Conservation (phyloP, 1,140 invertebrate species). For the Dendrolimus kikuchii region DNA sequence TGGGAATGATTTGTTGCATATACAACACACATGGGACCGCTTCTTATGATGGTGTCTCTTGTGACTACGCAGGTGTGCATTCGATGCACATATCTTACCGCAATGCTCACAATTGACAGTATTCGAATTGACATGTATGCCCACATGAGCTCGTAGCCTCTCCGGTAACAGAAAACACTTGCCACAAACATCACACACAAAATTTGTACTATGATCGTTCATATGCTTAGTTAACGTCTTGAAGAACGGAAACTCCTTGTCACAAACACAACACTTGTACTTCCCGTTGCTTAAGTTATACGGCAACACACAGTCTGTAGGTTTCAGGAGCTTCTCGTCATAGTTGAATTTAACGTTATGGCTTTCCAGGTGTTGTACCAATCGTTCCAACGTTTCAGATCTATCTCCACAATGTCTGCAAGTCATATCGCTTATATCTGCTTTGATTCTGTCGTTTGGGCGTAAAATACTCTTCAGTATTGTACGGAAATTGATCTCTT, state of each 20-base stretch:
- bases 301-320: constrained; percentile 10
- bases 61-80: constrained; percentile 8
- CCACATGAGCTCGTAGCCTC: constrained; percentile 9
- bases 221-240: constrained; percentile 17
- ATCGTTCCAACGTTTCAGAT: constrained; percentile 1
- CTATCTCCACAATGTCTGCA: constrained; percentile 11
- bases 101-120: constrained; percentile 9
- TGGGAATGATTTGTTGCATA: constrained; percentile 10
- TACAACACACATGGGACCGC: constrained; percentile 9
- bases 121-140: constrained; percentile 2
- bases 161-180: constrained; percentile 16
- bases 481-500: constrained; percentile 5
- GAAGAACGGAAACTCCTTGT: constrained; percentile 15
- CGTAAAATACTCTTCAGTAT: constrained; percentile 14
- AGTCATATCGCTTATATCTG: constrained; percentile 11
- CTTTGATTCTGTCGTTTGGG: constrained; percentile 13
- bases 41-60: constrained; percentile 15
- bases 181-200: constrained; percentile 18
- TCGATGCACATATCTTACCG: constrained; percentile 8
- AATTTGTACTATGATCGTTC: constrained; percentile 18
- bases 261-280: constrained; percentile 12
- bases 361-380: constrained; percentile 10
- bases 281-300: constrained; percentile 15
- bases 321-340: constrained; percentile 9
- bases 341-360: constrained; percentile 17